These are phyloP conservation scores for Chloroclysta siterata DNA, from an alignment of 2,888 invertebrate species.

Conservation along the genomic window DNA sequence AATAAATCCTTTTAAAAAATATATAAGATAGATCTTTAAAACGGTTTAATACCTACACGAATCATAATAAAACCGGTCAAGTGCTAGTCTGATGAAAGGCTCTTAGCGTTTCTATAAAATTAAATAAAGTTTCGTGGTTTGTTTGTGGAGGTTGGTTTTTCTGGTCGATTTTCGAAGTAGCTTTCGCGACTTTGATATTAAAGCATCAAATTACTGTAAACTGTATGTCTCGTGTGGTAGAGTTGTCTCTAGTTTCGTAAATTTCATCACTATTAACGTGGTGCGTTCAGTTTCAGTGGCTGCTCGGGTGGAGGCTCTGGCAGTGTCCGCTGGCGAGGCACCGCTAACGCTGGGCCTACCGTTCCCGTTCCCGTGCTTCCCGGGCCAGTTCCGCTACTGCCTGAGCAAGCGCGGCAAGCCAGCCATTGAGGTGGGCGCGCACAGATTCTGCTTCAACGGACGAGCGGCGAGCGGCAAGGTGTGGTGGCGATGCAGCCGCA, in stretches of 20 bases:
- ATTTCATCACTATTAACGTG: constrained; percentile 51
- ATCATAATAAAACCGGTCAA: too few relatives aligned
- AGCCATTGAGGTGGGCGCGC: constrained; percentile 80
- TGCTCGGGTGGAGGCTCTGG: constrained; percentile 35
- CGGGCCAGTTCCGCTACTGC: constrained; percentile 80
- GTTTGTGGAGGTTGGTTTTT: background rate
- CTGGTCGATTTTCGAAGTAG: constrained; percentile 1
- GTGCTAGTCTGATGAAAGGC: too few relatives aligned
- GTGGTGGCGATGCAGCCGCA: constrained; percentile 81
- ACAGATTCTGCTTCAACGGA: constrained; percentile 80
- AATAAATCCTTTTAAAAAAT: too few relatives aligned
- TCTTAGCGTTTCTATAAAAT: background rate
- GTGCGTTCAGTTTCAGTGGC: constrained; percentile 70
- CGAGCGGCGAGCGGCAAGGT: constrained; percentile 81
- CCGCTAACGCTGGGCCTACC: constrained; percentile 76
- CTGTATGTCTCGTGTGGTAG: constrained; percentile 1
- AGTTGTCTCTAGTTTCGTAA: background rate
- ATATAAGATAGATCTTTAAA: too few relatives aligned
- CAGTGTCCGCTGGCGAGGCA: constrained; percentile 47
- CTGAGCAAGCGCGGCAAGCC: constrained; percentile 80
- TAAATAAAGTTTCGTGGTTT: constrained; percentile 4
- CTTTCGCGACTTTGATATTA: background rate
- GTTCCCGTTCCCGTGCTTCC: constrained; percentile 79
- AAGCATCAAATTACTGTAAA: background rate
- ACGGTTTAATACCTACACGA: too few relatives aligned